Conservation (phyloP, 2,113 vertebrate genomes). For the Bolborhynchus lineola region DNA sequence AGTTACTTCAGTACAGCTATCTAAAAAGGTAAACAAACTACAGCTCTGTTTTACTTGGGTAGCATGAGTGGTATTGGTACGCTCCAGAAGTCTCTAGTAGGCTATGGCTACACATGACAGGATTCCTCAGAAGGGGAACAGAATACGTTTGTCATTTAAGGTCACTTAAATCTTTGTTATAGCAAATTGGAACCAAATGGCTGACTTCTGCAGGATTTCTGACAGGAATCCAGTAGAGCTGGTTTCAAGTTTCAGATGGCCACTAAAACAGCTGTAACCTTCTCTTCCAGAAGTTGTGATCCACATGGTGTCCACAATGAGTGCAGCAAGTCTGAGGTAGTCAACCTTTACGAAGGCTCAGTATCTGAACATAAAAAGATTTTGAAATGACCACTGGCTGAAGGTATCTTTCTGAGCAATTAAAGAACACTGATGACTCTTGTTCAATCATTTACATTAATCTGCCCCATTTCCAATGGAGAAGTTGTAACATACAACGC, state of each 20-base stretch:
- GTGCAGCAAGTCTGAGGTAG: conserved; percentile 89
- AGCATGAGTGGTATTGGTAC: conserved; percentile 65
- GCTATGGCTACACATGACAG: conserved; percentile 75
- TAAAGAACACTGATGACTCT: conserved; percentile 73
- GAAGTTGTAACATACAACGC: conserved; percentile 71
- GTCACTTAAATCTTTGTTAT: conserved; percentile 93
- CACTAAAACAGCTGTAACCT: conserved; percentile 78
- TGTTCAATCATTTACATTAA: conserved; percentile 70
- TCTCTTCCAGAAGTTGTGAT: conserved; percentile 83
- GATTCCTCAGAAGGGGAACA: conserved; percentile 77
- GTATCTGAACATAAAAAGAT: conserved; percentile 83
- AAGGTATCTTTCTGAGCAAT: conserved; percentile 70
- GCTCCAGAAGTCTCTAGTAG: conserved; percentile 74
- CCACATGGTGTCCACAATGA: conserved; percentile 85
- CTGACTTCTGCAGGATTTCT: conserved; percentile 81
- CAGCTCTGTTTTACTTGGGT: conserved; percentile 73
- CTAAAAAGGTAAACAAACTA: conserved; percentile 80
- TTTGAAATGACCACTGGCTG: conserved; percentile 81
- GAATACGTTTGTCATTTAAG: conserved; percentile 85
- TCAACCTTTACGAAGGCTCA: conserved; percentile 84
- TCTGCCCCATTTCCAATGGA: conserved; percentile 75
- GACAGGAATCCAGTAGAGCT: conserved; percentile 80
- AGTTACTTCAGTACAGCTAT: conserved; percentile 65
- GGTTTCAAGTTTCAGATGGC: conserved; percentile 82
- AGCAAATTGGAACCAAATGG: conserved; percentile 83